Percentiles rank a stretch among this genome's conserved stretches.
These are phyloP conservation scores for Ceratosolen fusciceps DNA, from an alignment of 1,140 invertebrate species.

Conservation along the genomic window DNA sequence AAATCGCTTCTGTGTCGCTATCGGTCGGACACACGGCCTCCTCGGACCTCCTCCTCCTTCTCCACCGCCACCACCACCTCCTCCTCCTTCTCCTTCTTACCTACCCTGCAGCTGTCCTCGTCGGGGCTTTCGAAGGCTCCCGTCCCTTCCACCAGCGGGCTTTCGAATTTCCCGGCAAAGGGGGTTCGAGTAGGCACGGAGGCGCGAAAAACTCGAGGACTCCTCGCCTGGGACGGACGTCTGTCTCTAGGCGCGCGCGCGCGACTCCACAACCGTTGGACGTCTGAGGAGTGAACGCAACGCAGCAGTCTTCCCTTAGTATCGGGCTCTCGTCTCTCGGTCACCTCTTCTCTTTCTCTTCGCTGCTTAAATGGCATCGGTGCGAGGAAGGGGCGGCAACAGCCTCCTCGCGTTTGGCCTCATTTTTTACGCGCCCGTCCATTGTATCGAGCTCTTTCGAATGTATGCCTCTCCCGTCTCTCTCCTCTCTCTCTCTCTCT, in stretches of 20 bases:
- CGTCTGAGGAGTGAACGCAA: constrained; percentile 10
- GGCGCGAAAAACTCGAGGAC: neutral
- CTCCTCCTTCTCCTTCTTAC: too few relatives aligned
- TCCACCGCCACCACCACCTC: too few relatives aligned
- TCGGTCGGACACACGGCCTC: neutral
- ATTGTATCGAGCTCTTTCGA: neutral
- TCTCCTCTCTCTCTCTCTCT: too few relatives aligned
- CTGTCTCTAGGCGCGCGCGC: neutral
- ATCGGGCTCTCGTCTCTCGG: constrained; percentile 6
- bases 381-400: constrained; percentile 22
- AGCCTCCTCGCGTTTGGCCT: constrained; percentile 20
- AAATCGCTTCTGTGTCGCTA: neutral
- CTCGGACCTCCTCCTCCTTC: too few relatives aligned
- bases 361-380: constrained; percentile 10
- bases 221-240: neutral
- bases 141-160: neutral
- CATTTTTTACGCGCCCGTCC: neutral
- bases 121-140: neutral
- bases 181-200: neutral
- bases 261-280: neutral
- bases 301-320: constrained; percentile 19
- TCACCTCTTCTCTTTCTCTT: constrained; percentile 21
- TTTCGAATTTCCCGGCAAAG: neutral
- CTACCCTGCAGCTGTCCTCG: neutral
- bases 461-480: too few relatives aligned